phyloP scores from a whole-genome alignment of 2,113 vertebrate genomes.

The Eonycteris spelaea region DNA sequence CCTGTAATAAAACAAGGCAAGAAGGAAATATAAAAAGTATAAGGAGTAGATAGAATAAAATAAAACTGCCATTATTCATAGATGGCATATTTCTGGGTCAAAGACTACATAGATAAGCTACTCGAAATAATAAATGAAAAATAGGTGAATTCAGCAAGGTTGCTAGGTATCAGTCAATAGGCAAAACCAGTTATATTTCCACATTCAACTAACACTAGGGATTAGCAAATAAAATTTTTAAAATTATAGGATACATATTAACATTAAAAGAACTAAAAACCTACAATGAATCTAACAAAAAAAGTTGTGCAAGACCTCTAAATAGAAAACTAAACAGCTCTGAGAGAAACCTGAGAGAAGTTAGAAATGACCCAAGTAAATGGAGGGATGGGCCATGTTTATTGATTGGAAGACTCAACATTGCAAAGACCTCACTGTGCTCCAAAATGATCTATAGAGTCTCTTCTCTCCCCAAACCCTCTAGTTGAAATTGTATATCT shows the following conservation, averaged over 20 bases:
- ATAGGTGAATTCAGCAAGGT: background rate
- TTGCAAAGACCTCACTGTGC: background rate
- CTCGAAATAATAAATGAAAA: background rate
- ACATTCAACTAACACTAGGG: background rate
- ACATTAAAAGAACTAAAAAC: background rate
- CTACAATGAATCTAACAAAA: background rate
- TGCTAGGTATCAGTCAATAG: background rate
- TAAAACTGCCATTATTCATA: background rate
- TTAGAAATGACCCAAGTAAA: too few species aligned
- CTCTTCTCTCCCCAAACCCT: background rate
- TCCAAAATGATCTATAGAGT: background rate
- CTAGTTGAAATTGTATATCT: background rate
- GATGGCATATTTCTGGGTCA: background rate
- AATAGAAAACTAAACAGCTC: background rate
- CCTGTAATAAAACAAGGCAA: background rate
- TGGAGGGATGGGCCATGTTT: background rate
- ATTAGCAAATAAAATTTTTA: background rate
- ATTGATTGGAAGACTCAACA: rapidly evolving
- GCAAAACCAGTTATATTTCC: background rate
- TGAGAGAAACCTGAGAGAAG: background rate
- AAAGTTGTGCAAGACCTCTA: background rate
- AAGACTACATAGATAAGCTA: background rate
- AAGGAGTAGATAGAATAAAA: too few species aligned
- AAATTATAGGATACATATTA: background rate
- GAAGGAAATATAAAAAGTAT: background rate